Percentiles rank a stretch among this genome's conserved stretches.
Conservation (phyloP, 2,888 invertebrate species). For the Myopa tessellatipennis region DNA sequence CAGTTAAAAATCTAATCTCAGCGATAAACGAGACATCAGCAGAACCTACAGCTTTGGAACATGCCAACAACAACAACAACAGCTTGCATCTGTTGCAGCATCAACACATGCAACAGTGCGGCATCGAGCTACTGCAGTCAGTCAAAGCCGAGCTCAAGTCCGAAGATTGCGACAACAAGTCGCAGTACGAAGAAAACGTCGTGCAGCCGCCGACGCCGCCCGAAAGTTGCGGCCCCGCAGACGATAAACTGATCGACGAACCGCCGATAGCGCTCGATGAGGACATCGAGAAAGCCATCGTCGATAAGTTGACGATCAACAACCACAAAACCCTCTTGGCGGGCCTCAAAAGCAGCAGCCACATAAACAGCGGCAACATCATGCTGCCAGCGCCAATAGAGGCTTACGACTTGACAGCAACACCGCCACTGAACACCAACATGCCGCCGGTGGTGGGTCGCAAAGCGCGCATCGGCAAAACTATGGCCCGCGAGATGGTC, state of each 20-base stretch:
- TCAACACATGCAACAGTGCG: conserved; percentile 49
- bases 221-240: conserved; percentile 61
- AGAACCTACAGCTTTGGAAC: conserved; percentile 49
- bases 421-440: conserved; percentile 69
- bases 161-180: conserved; percentile 59
- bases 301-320: conserved; percentile 32
- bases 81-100: conserved; percentile 50
- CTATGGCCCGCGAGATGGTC: conserved; percentile 74
- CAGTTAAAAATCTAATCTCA: conserved; percentile 62
- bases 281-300: conserved; percentile 54
- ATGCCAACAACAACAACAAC: conserved; percentile 48
- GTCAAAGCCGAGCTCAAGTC: conserved; percentile 62
- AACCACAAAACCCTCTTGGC: neutral
- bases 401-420: conserved; percentile 69
- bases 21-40: conserved; percentile 46
- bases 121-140: conserved; percentile 52
- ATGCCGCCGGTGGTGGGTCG: conserved; percentile 58
- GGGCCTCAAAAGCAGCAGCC: neutral
- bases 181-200: conserved; percentile 66
- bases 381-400: conserved; percentile 50
- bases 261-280: conserved; percentile 50
- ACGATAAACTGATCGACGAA: conserved; percentile 58
- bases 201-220: conserved; percentile 66
- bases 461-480: conserved; percentile 74
- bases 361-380: conserved; percentile 22